These are phyloP conservation scores for Vollenhovia emeryi DNA, from an alignment of 1,140 invertebrate genomes.

Conservation along the genomic window DNA sequence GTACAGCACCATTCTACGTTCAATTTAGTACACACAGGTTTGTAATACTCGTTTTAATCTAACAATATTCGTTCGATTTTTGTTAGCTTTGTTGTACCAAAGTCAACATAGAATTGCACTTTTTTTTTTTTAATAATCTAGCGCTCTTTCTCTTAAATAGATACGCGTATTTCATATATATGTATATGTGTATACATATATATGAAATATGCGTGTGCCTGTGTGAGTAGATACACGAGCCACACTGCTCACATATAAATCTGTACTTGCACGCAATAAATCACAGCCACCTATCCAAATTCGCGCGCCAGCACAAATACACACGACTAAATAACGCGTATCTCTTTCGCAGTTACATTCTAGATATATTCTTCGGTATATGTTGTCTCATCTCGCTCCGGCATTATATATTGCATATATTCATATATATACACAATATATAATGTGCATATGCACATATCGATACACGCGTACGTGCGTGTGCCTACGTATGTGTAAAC, in stretches of 20 bases:
- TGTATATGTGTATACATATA: conserved; percentile 56
- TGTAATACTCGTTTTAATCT: conserved; percentile 41
- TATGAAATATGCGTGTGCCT: conserved; percentile 67
- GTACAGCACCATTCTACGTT: conserved; percentile 73
- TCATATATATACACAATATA: conserved; percentile 42
- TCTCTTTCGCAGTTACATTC: conserved; percentile 57
- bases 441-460: conserved; percentile 36
- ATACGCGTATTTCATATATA: conserved; percentile 53
- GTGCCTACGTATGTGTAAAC: not conserved
- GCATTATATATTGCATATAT: conserved; percentile 63
- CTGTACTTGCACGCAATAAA: conserved; percentile 78
- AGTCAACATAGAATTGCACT: conserved; percentile 76
- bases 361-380: conserved; percentile 71
- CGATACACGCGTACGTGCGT: not conserved
- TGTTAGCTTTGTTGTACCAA: conserved; percentile 66
- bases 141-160: conserved; percentile 56
- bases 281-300: conserved; percentile 81
- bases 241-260: conserved; percentile 65
- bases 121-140: conserved; percentile 52
- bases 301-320: conserved; percentile 75
- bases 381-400: conserved; percentile 10
- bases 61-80: conserved; percentile 41
- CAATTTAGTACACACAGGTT: conserved; percentile 71
- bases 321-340: conserved; percentile 69
- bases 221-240: conserved; percentile 51